These are phyloP conservation scores for Synanthedon tipuliformis DNA, from an alignment of 2,888 invertebrate genomes.

Conservation along the genomic window DNA sequence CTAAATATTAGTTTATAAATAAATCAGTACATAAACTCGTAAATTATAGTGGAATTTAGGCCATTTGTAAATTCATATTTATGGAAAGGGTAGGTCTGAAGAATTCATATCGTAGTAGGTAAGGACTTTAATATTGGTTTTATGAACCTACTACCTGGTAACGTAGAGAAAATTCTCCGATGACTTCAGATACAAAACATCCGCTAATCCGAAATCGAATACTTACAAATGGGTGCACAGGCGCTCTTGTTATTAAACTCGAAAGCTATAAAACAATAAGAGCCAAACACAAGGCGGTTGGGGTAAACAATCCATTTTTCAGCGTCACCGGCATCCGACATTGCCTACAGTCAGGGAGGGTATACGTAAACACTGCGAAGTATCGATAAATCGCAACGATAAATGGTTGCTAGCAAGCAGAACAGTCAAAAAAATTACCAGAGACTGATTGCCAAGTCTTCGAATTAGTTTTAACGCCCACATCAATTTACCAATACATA, in stretches of 20 bases:
- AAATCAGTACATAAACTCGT: too few relatives aligned
- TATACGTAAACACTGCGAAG: conserved; percentile 18
- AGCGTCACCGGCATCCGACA: conserved; percentile 20
- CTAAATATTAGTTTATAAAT: too few relatives aligned
- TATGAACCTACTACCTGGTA: too few relatives aligned
- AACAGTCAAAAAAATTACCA: neutral
- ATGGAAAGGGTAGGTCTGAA: too few relatives aligned
- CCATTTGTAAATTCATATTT: too few relatives aligned
- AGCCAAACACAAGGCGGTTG: neutral
- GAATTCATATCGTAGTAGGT: too few relatives aligned
- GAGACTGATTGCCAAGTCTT: neutral
- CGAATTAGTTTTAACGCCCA: neutral
- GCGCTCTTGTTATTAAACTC: neutral
- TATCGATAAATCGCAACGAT: conserved; percentile 23
- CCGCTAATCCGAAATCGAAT: too few relatives aligned
- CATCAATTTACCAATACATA: neutral
- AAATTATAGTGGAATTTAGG: too few relatives aligned
- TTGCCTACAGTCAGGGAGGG: conserved; percentile 13
- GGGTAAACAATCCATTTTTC: conserved; percentile 25
- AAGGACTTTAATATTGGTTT: too few relatives aligned
- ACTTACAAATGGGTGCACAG: too few relatives aligned
- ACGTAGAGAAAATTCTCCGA: too few relatives aligned
- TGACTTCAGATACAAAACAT: too few relatives aligned
- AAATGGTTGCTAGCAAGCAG: conserved; percentile 7
- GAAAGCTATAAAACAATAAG: neutral